These are phyloP conservation scores for Gymnothorax javanicus DNA, from an alignment of 2,797 vertebrate species.

Conservation along the genomic window DNA sequence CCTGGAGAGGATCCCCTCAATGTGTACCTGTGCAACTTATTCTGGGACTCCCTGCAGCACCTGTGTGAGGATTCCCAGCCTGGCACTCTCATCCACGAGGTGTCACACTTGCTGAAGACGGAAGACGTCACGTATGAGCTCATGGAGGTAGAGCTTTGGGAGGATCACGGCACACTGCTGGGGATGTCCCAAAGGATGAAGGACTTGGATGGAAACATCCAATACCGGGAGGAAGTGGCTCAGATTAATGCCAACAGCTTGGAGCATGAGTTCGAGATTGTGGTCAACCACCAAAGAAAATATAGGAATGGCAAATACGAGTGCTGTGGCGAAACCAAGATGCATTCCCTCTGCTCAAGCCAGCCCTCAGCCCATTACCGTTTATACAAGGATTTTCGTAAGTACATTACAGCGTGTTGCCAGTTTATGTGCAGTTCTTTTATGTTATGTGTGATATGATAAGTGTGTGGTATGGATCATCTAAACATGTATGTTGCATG, in stretches of 20 bases:
- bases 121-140: conserved; percentile 24
- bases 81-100: conserved; percentile 38
- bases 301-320: conserved; percentile 20
- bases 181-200: background rate
- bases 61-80: conserved; percentile 22
- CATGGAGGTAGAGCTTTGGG: conserved; percentile 18
- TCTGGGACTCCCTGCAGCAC: conserved; percentile 21
- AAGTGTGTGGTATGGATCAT: background rate
- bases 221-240: background rate
- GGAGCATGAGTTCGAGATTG: conserved; percentile 39
- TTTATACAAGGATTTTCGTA: conserved; percentile 30
- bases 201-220: no score
- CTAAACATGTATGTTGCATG: background rate
- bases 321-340: conserved; percentile 37
- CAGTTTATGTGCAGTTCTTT: background rate
- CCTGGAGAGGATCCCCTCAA: background rate
- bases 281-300: conserved; percentile 13
- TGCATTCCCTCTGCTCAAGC: conserved; percentile 18
- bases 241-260: conserved; percentile 39
- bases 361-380: conserved; percentile 26
- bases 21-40: conserved; percentile 29
- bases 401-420: background rate
- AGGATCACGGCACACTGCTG: conserved; percentile 15
- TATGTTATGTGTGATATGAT: background rate
- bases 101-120: conserved; percentile 32